A percentile compares a stretch with the other conserved stretches of the same genome.
phyloP scores from a whole-genome alignment of 2,797 vertebrate species.

The Falco rusticolus region DNA sequence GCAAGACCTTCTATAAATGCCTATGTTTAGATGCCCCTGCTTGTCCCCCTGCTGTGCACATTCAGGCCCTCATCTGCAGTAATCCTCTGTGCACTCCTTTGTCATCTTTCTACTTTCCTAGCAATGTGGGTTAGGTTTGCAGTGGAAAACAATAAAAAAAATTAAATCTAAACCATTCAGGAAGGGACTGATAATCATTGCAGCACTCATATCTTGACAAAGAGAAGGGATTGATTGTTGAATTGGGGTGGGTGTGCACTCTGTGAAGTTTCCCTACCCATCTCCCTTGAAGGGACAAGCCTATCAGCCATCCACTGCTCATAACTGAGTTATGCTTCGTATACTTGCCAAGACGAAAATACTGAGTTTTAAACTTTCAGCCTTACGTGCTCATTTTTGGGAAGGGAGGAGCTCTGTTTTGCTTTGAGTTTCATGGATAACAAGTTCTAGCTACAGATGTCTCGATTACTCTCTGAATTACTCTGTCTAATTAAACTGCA shows the following conservation, averaged over 20 bases:
- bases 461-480: background rate
- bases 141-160: background rate
- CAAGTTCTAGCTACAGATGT: constrained; percentile 18
- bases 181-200: background rate
- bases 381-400: background rate
- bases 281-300: background rate
- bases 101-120: background rate
- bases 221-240: background rate
- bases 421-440: constrained; percentile 1
- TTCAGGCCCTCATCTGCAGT: background rate
- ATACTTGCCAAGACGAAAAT: background rate
- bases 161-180: background rate
- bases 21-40: background rate
- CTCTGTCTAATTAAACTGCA: constrained; percentile 8
- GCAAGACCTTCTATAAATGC: background rate
- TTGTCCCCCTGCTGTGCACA: no score
- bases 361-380: background rate
- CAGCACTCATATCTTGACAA: background rate
- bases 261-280: background rate
- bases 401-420: background rate
- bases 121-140: background rate
- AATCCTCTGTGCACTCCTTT: background rate
- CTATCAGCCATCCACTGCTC: background rate
- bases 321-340: background rate
- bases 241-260: no score